Evolutionary conservation across 2,113 vertebrate genomes (phyloP), one percentile per base, ranked within the genome.

Genomic region (Pluvianellus socialis): DNA sequence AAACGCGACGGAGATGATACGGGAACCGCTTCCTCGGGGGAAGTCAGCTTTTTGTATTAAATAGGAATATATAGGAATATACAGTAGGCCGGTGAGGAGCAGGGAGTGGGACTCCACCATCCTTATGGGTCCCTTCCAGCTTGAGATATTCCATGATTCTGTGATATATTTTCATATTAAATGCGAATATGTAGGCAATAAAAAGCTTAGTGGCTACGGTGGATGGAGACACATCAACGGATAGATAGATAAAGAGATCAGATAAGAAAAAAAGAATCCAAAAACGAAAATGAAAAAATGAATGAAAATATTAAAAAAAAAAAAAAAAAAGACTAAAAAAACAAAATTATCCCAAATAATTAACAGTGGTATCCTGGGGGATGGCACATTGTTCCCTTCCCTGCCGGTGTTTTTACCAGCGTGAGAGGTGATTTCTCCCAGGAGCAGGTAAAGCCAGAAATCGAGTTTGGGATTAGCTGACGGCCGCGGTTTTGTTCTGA

Each of bases 371-470:
- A 12, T 53, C 24, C 59, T 7, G 8, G 17, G 33, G 53, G 28
- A 1, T 38, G 38, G 27, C 55, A 22, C 42, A 86, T 49, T 8
- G 0, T 33, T 73, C 28, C 47, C 8, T 53, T 74, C 30, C 38
- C 38, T 2, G 2, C 33, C 63, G 4, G 20, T 17, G 24, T 15
- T 14, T 68, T 52, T 30, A 10, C 62, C 49, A 6, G 12, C 1
- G 4, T 4, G 10, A 33, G 68, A 90, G 42, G 22, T 0, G 0
- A 38, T 14, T 0, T 0, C 28, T 62, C 13, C 7, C 7, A 33
- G 58, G 30, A 84, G 33, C 33, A 70, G 30, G 17, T 44, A 52
- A 80, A 84, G 58, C 33, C 72, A 73, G 19, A 59, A 75, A 55
- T 0, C 12, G 14, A 53, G 19, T 0, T 35, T 28, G 14, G 9